Base-by-base conservation (phyloP, 2,797 vertebrate species). In the Bradypus variegatus region DNA sequence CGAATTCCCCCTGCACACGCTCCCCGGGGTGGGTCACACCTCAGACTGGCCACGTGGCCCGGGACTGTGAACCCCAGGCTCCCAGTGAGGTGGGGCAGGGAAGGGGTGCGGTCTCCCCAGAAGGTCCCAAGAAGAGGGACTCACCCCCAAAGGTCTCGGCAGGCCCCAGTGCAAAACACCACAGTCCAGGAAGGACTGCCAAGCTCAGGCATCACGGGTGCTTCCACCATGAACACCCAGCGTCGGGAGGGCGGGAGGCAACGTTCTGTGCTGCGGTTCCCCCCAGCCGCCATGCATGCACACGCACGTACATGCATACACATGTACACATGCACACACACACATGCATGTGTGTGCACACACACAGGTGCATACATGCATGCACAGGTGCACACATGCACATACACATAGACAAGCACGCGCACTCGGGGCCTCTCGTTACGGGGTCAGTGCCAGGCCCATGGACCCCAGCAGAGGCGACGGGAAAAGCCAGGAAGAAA, bases 401-500 rank as follows among this genome's bases (percentile, higher is more conserved):
- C 21, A n/a, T 25, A 12, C 15, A 41, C 29, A 58, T 3, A 33
- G 31, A n/a, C 10, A 53, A 33, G 23, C 9, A 10, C 19, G 19
- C n/a, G 21, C 4, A 14, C 1, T 33, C 1, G 38, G 4, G 13
- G 41, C 41, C 41, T 45, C 41, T 45, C 41, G 41, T 45, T 45
- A 45, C 41, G 8, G 41, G 41, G 41, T 45, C 41, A 8, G 41
- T 45, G 41, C 41, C 41, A 45, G 15, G 65, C 85, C 91, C 91
- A 81, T 86, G 12, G 50, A 89, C 95, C 77, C 95, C 96, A 94
- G 94, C 92, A 97, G 95, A 95, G 82, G 94, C 94, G 86, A 85
- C 82, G 94, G 96, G 94, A 96, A 96, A 97, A 94, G 80, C 82
- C 86, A 96, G 89, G 93, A 80, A 96, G 73, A 86, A 96, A 93